phyloP scores from a whole-genome alignment of 2,888 invertebrate genomes.

The Autographa gamma region DNA sequence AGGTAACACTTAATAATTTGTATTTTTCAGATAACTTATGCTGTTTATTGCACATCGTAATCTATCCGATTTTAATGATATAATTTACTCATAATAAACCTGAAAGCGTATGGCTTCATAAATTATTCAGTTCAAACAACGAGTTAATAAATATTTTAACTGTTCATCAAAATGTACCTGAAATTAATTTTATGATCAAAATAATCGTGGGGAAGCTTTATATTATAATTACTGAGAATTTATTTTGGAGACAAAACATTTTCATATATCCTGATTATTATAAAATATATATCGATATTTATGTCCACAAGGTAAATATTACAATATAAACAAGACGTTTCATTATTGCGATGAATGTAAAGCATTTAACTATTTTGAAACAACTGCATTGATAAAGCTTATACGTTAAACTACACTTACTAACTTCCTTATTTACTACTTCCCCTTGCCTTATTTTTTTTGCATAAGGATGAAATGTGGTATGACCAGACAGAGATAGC shows the following conservation, averaged over 20 bases:
- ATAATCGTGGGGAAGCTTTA: neutral
- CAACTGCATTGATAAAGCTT: too few relatives aligned
- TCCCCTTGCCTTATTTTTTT: too few relatives aligned
- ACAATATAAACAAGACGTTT: neutral
- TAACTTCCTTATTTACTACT: too few relatives aligned
- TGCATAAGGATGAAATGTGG: too few relatives aligned
- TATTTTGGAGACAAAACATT: neutral
- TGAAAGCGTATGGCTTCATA: neutral
- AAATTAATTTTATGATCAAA: neutral
- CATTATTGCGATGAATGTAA: too few relatives aligned
- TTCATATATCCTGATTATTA: neutral
- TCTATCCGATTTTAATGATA: neutral
- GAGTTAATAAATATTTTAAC: constrained; percentile 7
- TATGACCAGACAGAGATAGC: too few relatives aligned
- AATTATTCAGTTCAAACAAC: constrained; percentile 4
- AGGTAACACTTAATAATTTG: neutral
- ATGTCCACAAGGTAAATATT: neutral
- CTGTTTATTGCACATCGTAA: neutral
- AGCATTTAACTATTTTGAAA: too few relatives aligned
- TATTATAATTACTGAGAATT: neutral
- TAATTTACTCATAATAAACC: neutral
- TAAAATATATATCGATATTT: too few relatives aligned
- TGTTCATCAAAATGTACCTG: neutral
- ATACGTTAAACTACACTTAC: too few relatives aligned
- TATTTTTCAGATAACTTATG: neutral